Evolutionary conservation across 2,113 vertebrate genomes (phyloP).

Genomic region (Larimichthys polyactis): DNA sequence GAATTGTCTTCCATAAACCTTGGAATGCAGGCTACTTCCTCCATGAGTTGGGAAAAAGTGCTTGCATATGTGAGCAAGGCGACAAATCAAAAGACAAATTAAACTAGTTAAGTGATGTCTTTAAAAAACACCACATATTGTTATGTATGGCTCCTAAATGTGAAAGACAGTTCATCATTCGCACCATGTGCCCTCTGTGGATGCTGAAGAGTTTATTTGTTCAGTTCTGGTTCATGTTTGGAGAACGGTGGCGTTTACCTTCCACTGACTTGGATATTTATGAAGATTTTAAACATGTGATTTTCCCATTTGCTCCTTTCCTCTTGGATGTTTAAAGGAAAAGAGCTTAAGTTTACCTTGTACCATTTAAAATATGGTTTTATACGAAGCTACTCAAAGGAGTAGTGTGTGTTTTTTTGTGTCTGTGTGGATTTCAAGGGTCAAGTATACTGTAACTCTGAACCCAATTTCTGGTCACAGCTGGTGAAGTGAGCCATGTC

Average conservation of each 20-base stretch:
- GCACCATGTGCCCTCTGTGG: not conserved
- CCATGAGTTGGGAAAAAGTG: slow-evolving; percentile 52
- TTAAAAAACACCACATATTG: slow-evolving; percentile 13
- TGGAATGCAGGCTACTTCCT: slow-evolving; percentile 64
- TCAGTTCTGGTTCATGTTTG: slow-evolving; percentile 55
- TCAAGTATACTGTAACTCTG: slow-evolving; percentile 16
- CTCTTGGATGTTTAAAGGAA: slow-evolving; percentile 32
- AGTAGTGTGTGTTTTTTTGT: not conserved
- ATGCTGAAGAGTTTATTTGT: slow-evolving; percentile 50
- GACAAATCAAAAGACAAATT: slow-evolving; percentile 49
- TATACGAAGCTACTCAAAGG: slow-evolving; percentile 35
- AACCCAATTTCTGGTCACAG: slow-evolving; percentile 29
- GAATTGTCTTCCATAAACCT: slow-evolving; percentile 65
- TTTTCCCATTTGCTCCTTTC: slow-evolving; percentile 53
- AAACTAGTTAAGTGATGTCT: slow-evolving; percentile 24
- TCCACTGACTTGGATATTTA: slow-evolving; percentile 56
- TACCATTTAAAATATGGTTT: slow-evolving; percentile 43
- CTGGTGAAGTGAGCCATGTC: slow-evolving; percentile 21
- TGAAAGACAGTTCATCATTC: slow-evolving; percentile 49
- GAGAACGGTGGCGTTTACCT: slow-evolving; percentile 23
- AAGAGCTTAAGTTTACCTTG: slow-evolving; percentile 16
- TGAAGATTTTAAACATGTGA: slow-evolving; percentile 57
- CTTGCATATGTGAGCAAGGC: slow-evolving; percentile 58
- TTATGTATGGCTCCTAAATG: not conserved
- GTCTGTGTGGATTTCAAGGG: slow-evolving; percentile 24